phyloP scores from a whole-genome alignment of 2,888 invertebrate genomes.

The Cheiracanthium punctorium region DNA sequence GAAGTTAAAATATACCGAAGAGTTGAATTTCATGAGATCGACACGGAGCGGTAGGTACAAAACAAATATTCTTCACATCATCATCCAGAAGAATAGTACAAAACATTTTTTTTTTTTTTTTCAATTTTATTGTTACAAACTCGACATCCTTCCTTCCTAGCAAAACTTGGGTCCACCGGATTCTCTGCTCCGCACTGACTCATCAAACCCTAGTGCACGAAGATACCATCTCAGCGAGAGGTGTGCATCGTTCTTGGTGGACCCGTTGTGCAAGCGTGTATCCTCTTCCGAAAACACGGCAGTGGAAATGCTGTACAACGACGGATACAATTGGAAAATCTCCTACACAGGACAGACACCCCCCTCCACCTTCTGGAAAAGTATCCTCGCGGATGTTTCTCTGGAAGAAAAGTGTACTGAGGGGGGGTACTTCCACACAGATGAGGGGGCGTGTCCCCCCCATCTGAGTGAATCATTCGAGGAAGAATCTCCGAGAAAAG shows the following conservation, averaged over 20 bases:
- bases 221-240: constrained; percentile 18
- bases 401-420: background rate
- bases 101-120: no score
- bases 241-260: no score
- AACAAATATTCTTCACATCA: no score
- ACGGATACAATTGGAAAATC: constrained; percentile 21
- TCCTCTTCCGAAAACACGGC: background rate
- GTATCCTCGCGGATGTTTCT: constrained; percentile 20
- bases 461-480: constrained; percentile 41
- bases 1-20: no score
- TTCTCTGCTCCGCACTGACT: background rate
- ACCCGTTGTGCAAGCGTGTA: background rate
- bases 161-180: background rate
- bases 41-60: no score
- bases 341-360: background rate
- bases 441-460: constrained; percentile 28
- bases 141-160: background rate
- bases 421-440: no score
- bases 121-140: no score
- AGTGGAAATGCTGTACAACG: background rate
- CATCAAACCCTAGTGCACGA: background rate
- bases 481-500: constrained; percentile 57
- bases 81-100: no score
- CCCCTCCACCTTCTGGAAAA: background rate
- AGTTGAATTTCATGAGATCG: no score